These are phyloP conservation scores for Hydrotaea cyrtoneurina DNA, from an alignment of 2,888 invertebrate genomes.

Conservation along the genomic window DNA sequence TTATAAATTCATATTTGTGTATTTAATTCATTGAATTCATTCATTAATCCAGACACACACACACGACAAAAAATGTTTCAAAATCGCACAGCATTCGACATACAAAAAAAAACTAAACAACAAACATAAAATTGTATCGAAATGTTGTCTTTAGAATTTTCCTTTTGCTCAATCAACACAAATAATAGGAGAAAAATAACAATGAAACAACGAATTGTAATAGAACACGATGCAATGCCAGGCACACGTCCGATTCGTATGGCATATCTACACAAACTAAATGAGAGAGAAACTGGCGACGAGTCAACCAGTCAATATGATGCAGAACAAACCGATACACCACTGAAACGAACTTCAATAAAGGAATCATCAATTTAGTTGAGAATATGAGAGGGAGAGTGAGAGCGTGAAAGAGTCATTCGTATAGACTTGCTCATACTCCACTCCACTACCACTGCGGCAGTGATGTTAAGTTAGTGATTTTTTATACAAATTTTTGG, in stretches of 20 bases:
- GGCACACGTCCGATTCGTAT: slow-evolving; percentile 58
- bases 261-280: slow-evolving; percentile 67
- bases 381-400: neutral
- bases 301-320: slow-evolving; percentile 41
- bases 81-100: too few relatives aligned
- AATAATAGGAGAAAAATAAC: slow-evolving; percentile 7
- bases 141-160: neutral
- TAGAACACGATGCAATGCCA: slow-evolving; percentile 7
- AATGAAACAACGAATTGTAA: neutral
- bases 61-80: too few relatives aligned
- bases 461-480: neutral
- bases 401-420: neutral
- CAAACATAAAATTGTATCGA: neutral
- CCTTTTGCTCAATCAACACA: slow-evolving; percentile 4
- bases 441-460: neutral
- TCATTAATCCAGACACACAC: too few relatives aligned
- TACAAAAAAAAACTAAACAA: too few relatives aligned
- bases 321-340: neutral
- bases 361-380: slow-evolving; percentile 63
- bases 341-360: slow-evolving; percentile 57
- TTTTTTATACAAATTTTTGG: neutral
- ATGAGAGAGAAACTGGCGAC: slow-evolving; percentile 37
- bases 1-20: too few relatives aligned
- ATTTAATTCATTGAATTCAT: too few relatives aligned
- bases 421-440: slow-evolving; percentile 5